A percentile compares a stretch with the other conserved stretches of the same genome.
phyloP scores from a whole-genome alignment of 53 echinoderm and acorn worm species.

The Luidia sarsii region DNA sequence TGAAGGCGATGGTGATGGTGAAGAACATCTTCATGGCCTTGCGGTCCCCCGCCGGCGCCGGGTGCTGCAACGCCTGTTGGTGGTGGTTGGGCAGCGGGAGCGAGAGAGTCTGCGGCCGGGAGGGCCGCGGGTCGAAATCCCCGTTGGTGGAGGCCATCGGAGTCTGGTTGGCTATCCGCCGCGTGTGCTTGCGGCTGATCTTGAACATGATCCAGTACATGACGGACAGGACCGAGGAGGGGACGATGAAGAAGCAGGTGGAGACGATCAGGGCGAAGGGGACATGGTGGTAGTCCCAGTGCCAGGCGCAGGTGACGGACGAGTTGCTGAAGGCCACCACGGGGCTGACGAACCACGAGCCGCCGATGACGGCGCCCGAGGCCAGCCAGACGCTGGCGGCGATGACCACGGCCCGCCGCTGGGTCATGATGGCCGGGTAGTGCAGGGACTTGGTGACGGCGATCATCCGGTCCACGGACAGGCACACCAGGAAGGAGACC shows the following conservation, averaged over 20 bases:
- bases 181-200: slow-evolving; percentile 43
- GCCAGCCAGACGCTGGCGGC: slow-evolving; percentile 27
- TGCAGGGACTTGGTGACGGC: slow-evolving; percentile 46
- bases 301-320: slow-evolving; percentile 42
- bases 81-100: not conserved
- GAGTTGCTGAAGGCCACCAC: slow-evolving; percentile 45
- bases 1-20: slow-evolving; percentile 55
- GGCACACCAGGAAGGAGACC: slow-evolving; percentile 52
- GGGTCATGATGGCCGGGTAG: slow-evolving; percentile 36
- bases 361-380: slow-evolving; percentile 18
- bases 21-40: slow-evolving; percentile 51
- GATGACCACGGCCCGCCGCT: slow-evolving; percentile 28
- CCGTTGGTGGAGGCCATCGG: not conserved
- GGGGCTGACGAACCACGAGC: slow-evolving; percentile 43
- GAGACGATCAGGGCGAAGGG: slow-evolving; percentile 21
- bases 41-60: slow-evolving; percentile 9
- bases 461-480: slow-evolving; percentile 54
- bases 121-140: not conserved
- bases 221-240: slow-evolving; percentile 31
- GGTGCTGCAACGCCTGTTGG: not conserved
- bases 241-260: slow-evolving; percentile 40
- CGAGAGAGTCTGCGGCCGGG: not conserved
- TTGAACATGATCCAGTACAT: slow-evolving; percentile 47
- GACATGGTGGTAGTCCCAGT: slow-evolving; percentile 20
- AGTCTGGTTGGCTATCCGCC: slow-evolving; percentile 45